A percentile compares a stretch with the other conserved stretches of the same genome.
These are phyloP conservation scores for Cyprinodon variegatus DNA, from an alignment of 2,113 vertebrate species.

Conservation along the genomic window DNA sequence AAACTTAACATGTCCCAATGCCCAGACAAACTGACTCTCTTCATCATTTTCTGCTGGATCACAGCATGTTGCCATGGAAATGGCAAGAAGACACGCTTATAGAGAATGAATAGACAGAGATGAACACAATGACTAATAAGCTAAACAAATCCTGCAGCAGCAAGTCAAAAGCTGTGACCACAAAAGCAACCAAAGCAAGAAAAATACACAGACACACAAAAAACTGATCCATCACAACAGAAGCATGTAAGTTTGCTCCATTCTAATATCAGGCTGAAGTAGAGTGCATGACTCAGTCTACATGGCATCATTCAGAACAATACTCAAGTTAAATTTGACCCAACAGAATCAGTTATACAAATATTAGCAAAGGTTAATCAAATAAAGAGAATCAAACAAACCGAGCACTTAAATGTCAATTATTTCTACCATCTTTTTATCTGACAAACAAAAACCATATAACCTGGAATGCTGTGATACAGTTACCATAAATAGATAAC, in stretches of 20 bases:
- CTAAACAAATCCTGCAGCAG: background rate
- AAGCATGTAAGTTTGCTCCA: background rate
- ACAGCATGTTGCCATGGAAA: conserved; percentile 57
- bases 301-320: background rate
- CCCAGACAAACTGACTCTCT: background rate
- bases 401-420: too few species aligned
- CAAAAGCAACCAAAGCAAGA: too few species aligned
- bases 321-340: background rate
- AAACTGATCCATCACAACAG: background rate
- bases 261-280: background rate
- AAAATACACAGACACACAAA: background rate
- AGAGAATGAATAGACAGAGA: conserved; percentile 15
- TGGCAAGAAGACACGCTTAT: conserved; percentile 4
- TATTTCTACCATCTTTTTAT: too few species aligned
- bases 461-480: too few species aligned
- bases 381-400: too few species aligned
- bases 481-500: too few species aligned
- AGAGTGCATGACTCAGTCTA: background rate
- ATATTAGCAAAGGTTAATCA: too few species aligned
- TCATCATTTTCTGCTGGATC: background rate
- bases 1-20: background rate
- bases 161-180: background rate
- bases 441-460: too few species aligned
- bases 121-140: conserved; percentile 12
- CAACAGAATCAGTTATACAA: too few species aligned